phyloP scores from a whole-genome alignment of 2,888 invertebrate genomes.

The Physocephala rufipes region DNA sequence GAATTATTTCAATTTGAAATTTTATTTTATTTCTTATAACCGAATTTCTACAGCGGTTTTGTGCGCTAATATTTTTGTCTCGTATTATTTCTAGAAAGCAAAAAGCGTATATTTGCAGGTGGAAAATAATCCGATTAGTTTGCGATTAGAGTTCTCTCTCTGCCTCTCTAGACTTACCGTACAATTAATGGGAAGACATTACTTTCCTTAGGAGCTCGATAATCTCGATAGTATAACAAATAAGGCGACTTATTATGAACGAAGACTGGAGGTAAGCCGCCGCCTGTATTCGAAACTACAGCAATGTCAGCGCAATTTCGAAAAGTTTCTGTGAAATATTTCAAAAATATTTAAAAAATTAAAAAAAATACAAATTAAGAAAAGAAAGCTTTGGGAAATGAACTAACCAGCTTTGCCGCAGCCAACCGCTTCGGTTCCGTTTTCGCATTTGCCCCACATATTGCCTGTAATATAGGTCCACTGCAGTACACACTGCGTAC shows the following conservation, averaged over 20 bases:
- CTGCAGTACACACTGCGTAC: constrained; percentile 89
- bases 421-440: constrained; percentile 87
- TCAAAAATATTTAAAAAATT: neutral
- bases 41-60: constrained; percentile 29
- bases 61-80: constrained; percentile 30
- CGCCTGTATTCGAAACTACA: constrained; percentile 81
- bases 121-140: neutral
- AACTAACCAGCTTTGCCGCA: constrained; percentile 79
- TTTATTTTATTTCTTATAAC: neutral
- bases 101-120: constrained; percentile 41
- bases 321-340: constrained; percentile 75
- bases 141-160: too few relatives aligned
- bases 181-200: constrained; percentile 79
- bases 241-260: constrained; percentile 76
- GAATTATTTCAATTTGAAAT: too few relatives aligned
- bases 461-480: constrained; percentile 91
- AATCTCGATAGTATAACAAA: constrained; percentile 80
- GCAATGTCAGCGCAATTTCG: constrained; percentile 90
- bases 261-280: constrained; percentile 77
- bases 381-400: constrained; percentile 7
- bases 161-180: constrained; percentile 71
- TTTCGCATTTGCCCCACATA: constrained; percentile 89
- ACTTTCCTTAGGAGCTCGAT: constrained; percentile 70
- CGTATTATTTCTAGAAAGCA: constrained; percentile 48
- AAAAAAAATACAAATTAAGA: neutral